Conservation (phyloP, 2,888 invertebrate genomes). For the Scelioninae gen. 1 region DNA sequence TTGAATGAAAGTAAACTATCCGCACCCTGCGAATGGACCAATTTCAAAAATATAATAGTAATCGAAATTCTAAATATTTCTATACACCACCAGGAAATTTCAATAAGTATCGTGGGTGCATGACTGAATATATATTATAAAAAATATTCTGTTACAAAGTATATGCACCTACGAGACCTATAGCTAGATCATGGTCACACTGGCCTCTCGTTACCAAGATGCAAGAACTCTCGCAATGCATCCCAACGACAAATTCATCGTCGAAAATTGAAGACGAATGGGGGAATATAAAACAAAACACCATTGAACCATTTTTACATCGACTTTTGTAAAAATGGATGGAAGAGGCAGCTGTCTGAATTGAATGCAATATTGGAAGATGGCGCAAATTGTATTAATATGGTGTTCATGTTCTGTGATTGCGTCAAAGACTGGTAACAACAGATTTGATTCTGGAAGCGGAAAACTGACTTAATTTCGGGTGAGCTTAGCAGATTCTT, state of each 20-base stretch:
- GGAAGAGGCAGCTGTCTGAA: slow-evolving; percentile 7
- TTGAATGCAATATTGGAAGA: slow-evolving; percentile 41
- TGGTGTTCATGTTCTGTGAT: slow-evolving; percentile 29
- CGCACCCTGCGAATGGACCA: slow-evolving; percentile 32
- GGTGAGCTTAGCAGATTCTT: slow-evolving; percentile 80
- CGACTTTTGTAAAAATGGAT: slow-evolving; percentile 10
- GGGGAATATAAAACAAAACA: slow-evolving; percentile 28
- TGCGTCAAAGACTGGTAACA: slow-evolving; percentile 56
- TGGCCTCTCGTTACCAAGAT: slow-evolving; percentile 62
- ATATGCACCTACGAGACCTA: slow-evolving; percentile 17
- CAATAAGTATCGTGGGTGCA: slow-evolving; percentile 26
- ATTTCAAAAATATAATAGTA: slow-evolving; percentile 37
- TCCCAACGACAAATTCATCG: slow-evolving; percentile 13
- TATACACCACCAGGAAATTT: slow-evolving; percentile 41
- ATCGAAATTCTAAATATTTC: slow-evolving; percentile 54
- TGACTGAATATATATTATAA: slow-evolving; percentile 7
- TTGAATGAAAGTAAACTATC: neutral
- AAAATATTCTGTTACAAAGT: slow-evolving; percentile 26
- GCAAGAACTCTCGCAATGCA: slow-evolving; percentile 39
- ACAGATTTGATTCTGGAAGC: slow-evolving; percentile 18
- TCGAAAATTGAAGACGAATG: neutral
- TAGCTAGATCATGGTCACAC: slow-evolving; percentile 26
- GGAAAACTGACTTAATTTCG: slow-evolving; percentile 43
- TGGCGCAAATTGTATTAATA: slow-evolving; percentile 59
- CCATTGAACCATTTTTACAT: slow-evolving; percentile 15